phyloP scores from a whole-genome alignment of 2,888 invertebrate species.

The Plebejus melissa region DNA sequence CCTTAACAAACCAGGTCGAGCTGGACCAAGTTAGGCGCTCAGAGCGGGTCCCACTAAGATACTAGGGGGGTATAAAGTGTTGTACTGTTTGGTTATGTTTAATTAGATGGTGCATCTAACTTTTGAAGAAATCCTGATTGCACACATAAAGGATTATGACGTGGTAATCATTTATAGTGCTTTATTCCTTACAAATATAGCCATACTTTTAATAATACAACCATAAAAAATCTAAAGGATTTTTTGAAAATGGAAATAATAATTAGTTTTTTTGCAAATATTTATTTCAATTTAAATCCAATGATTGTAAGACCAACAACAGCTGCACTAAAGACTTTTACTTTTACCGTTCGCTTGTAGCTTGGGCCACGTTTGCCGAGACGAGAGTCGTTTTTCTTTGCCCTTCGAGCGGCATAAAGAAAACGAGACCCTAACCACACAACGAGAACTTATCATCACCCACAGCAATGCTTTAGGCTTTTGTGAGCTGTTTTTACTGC shows the following conservation, averaged over 20 bases:
- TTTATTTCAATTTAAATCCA: too few species aligned
- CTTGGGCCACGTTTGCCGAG: constrained; percentile 43
- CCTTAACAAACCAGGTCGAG: constrained; percentile 51
- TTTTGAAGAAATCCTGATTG: too few species aligned
- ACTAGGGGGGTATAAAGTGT: not conserved
- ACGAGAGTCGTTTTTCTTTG: constrained; percentile 54
- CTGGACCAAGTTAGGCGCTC: constrained; percentile 36
- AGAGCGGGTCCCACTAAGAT: constrained; percentile 35
- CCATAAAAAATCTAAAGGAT: too few species aligned
- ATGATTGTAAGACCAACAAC: too few species aligned
- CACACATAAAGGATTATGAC: too few species aligned
- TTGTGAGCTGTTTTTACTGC: constrained; percentile 31
- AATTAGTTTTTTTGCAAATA: too few species aligned
- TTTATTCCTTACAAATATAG: too few species aligned
- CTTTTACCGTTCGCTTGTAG: constrained; percentile 1
- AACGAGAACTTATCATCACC: constrained; percentile 61
- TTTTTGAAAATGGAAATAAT: too few species aligned
- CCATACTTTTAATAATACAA: too few species aligned
- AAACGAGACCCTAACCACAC: constrained; percentile 63
- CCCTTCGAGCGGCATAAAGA: constrained; percentile 49
- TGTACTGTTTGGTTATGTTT: too few species aligned
- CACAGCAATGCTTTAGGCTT: constrained; percentile 34
- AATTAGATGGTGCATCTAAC: too few species aligned
- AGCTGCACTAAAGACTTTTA: not conserved
- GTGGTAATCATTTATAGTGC: too few species aligned